These are phyloP conservation scores for Pollimyrus isidori DNA, from an alignment of 2,113 vertebrate species.

Conservation along the genomic window DNA sequence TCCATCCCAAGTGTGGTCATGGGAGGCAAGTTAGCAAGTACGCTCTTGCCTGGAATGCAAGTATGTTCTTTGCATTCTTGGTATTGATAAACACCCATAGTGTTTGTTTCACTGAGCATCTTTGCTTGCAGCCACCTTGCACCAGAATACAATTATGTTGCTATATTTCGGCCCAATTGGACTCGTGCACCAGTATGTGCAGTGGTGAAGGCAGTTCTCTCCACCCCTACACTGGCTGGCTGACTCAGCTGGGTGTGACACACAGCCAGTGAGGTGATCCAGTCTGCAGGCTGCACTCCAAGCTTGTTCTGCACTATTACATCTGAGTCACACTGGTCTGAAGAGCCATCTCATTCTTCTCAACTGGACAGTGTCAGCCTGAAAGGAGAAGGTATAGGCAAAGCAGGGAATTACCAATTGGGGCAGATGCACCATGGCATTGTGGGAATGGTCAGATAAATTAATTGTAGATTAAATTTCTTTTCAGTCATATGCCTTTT, in stretches of 20 bases:
- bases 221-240: neutral
- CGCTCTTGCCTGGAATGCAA: neutral
- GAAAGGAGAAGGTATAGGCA: neutral
- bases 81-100: neutral
- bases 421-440: neutral
- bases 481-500: neutral
- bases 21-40: neutral
- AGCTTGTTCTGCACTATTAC: neutral
- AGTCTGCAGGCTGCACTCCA: neutral
- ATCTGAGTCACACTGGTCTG: neutral
- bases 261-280: neutral
- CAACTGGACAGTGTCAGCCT: neutral
- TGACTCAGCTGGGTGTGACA: neutral
- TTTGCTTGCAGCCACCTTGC: neutral
- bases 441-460: neutral
- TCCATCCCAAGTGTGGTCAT: neutral
- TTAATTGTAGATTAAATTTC: neutral
- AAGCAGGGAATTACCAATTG: neutral
- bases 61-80: neutral
- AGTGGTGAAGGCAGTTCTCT: neutral
- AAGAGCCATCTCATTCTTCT: neutral
- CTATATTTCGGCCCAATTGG: neutral
- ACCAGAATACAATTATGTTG: neutral
- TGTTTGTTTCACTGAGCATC: neutral
- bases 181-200: neutral